A percentile compares a stretch with the other conserved stretches of the same genome.
Conservation (phyloP, 64 coral and sea anemone genomes). For the Montipora capricornis region DNA sequence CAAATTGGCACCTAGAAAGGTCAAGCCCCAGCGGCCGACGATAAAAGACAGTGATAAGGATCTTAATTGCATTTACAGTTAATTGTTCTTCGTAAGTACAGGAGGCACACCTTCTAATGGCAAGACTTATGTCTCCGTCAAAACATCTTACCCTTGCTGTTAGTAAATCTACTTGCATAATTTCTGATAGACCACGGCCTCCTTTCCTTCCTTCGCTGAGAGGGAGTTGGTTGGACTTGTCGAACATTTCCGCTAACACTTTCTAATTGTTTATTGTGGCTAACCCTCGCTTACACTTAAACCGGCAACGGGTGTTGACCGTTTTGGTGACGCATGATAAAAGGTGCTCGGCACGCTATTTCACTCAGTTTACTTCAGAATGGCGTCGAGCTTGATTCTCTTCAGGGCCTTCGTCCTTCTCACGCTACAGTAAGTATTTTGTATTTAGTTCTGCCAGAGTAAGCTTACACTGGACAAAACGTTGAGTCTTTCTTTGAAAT, state of each 20-base stretch:
- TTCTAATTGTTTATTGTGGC: slow-evolving; percentile 82
- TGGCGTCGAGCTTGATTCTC: slow-evolving; percentile 35
- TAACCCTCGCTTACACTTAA: slow-evolving; percentile 65
- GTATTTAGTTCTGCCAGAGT: not conserved
- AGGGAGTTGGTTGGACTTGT: slow-evolving; percentile 89
- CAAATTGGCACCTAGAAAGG: slow-evolving; percentile 95
- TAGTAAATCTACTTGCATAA: slow-evolving; percentile 39
- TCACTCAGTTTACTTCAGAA: slow-evolving; percentile 70
- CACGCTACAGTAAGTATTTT: slow-evolving; percentile 32
- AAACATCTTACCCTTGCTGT: slow-evolving; percentile 44
- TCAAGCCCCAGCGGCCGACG: slow-evolving; percentile 87
- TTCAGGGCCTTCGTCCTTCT: slow-evolving; percentile 37
- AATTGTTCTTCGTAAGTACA: slow-evolving; percentile 87
- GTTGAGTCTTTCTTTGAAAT: slow-evolving; percentile 15
- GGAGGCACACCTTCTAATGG: slow-evolving; percentile 67
- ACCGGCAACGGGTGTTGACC: slow-evolving; percentile 43
- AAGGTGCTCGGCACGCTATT: slow-evolving; percentile 80
- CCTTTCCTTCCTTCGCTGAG: slow-evolving; percentile 72
- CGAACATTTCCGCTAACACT: slow-evolving; percentile 98
- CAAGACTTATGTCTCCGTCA: slow-evolving; percentile 48
- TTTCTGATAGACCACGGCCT: slow-evolving; percentile 56
- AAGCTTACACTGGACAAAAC: not conserved
- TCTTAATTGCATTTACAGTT: slow-evolving; percentile 99
- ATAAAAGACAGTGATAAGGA: slow-evolving; percentile 93
- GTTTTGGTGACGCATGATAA: slow-evolving; percentile 85